phyloP scores from a whole-genome alignment of 2,888 invertebrate species.

The Odontothrips loti region DNA sequence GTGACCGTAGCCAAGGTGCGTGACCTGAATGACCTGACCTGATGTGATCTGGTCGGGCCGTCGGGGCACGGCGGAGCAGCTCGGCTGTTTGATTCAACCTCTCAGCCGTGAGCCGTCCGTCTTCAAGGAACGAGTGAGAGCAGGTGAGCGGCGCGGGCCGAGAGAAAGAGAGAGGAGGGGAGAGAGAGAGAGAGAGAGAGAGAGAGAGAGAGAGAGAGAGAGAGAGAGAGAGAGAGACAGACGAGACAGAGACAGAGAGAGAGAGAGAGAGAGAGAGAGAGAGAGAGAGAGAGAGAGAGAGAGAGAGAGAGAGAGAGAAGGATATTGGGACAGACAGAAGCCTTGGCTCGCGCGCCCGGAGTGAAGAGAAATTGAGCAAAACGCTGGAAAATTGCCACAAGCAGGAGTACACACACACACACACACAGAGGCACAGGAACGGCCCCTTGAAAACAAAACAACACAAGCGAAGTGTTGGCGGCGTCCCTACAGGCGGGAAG shows the following conservation, averaged over 20 bases:
- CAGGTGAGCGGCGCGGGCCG: not conserved
- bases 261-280: not conserved
- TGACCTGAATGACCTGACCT: no score
- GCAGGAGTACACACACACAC: no score
- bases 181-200: not conserved
- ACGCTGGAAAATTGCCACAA: slow-evolving; percentile 23
- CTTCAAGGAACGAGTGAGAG: slow-evolving; percentile 9
- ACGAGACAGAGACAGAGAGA: not conserved
- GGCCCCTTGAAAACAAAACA: slow-evolving; percentile 13
- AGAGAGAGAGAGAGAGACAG: not conserved
- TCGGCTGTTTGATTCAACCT: not conserved
- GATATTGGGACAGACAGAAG: slow-evolving; percentile 10
- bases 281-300: not conserved
- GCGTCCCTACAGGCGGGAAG: not conserved
- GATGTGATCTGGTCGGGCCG: no score
- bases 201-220: not conserved
- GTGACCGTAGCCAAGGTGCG: not conserved
- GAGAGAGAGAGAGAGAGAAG: not conserved
- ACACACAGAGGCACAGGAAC: not conserved
- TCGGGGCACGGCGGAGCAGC: not conserved
- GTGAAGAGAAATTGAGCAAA: slow-evolving; percentile 26
- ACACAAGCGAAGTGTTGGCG: not conserved
- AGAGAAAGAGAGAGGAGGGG: not conserved
- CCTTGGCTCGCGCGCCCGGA: not conserved
- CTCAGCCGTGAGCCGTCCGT: not conserved